phyloP scores from a whole-genome alignment of 2,888 invertebrate species.

The Pristionchus arcanus region DNA sequence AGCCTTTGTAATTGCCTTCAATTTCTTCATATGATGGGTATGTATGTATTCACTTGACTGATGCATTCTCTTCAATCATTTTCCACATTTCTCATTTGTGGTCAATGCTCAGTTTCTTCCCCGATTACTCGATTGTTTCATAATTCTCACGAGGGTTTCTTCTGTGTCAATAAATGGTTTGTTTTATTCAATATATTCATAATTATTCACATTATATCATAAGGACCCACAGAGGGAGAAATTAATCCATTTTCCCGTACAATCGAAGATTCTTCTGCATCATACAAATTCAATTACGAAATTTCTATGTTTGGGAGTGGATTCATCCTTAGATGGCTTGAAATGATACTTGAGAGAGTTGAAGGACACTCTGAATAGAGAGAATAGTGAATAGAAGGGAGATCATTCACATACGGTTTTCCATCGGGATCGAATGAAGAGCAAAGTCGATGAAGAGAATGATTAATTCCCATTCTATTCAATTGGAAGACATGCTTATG shows the following conservation, averaged over 20 bases:
- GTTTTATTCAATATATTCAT: not conserved
- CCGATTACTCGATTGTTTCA: conserved; percentile 39
- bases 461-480: conserved; percentile 29
- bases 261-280: not conserved
- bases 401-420: not conserved
- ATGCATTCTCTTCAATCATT: not conserved
- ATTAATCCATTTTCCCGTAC: not conserved
- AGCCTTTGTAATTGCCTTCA: not conserved
- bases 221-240: not conserved
- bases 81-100: not conserved
- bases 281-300: conserved; percentile 26
- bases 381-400: not conserved
- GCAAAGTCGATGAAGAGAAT: conserved; percentile 14
- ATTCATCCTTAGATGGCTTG: conserved; percentile 13
- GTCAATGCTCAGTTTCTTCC: not conserved
- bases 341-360: conserved; percentile 36
- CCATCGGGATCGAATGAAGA: not conserved
- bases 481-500: conserved; percentile 31
- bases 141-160: conserved; percentile 20
- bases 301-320: conserved; percentile 26
- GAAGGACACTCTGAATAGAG: not conserved
- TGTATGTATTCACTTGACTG: conserved; percentile 21
- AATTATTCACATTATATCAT: not conserved
- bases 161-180: conserved; percentile 42
- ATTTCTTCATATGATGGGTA: conserved; percentile 24